Percentiles rank a stretch among this genome's conserved stretches.
Conservation (phyloP, 2,888 invertebrate species). For the Micropterix aruncella region DNA sequence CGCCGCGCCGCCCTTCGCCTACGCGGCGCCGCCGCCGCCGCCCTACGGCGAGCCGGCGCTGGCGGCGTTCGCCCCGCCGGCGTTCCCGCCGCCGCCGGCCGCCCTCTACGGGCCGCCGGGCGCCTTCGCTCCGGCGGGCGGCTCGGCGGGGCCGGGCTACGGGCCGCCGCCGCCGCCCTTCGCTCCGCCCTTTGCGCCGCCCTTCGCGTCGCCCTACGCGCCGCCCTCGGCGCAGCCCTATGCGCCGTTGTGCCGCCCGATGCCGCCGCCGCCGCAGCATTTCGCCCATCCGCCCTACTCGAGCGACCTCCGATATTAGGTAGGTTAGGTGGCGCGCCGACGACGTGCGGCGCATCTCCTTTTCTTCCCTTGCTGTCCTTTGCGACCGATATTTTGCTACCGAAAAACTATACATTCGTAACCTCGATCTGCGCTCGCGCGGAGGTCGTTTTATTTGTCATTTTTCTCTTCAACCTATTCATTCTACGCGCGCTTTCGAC, state of each 20-base stretch:
- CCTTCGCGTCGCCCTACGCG: conserved; percentile 12
- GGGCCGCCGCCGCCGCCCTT: conserved; percentile 19
- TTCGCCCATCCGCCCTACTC: no score
- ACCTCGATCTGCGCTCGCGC: no score
- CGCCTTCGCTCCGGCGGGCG: conserved; percentile 17
- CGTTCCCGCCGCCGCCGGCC: conserved; percentile 2
- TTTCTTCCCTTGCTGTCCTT: no score
- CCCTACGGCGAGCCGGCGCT: conserved; percentile 16
- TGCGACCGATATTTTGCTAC: no score
- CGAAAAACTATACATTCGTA: no score
- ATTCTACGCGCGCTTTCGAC: no score
- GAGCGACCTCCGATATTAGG: no score
- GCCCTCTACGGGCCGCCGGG: neutral
- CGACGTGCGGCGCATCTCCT: no score
- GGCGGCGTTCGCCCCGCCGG: conserved; percentile 15
- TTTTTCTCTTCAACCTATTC: no score
- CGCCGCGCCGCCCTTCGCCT: conserved; percentile 13
- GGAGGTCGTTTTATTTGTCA: no score
- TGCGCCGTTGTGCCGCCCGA: no score
- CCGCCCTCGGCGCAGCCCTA: conserved; percentile 20
- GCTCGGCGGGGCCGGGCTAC: neutral
- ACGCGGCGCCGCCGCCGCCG: conserved; percentile 3
- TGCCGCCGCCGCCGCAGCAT: conserved; percentile 33
- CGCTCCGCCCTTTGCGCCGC: conserved; percentile 19
- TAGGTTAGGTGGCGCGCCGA: no score